Evolutionary conservation across 2,113 vertebrate species (phyloP).

Genomic region (Chaetodon auriga): DNA sequence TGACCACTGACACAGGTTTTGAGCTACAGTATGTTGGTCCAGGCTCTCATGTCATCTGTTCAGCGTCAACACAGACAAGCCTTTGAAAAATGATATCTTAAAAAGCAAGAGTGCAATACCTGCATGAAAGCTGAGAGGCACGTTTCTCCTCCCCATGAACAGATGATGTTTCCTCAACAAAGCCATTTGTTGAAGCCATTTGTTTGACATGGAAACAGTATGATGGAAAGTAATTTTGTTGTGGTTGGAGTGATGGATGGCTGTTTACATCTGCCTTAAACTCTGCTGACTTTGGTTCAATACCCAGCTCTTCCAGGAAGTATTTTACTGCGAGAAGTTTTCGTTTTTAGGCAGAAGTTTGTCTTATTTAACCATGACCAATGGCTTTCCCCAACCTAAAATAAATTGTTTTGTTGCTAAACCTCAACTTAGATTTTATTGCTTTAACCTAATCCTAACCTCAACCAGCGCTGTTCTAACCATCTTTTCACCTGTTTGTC

Average conservation of each 20-base stretch:
- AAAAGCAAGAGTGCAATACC: slow-evolving; percentile 17
- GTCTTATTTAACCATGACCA: slow-evolving; percentile 37
- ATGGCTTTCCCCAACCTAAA: slow-evolving; percentile 39
- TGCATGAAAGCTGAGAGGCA: slow-evolving; percentile 20
- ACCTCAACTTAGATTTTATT: slow-evolving; percentile 28
- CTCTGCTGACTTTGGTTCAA: slow-evolving; percentile 63
- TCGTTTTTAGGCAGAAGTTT: slow-evolving; percentile 52
- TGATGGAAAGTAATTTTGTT: slow-evolving; percentile 46
- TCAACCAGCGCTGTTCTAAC: slow-evolving; percentile 22
- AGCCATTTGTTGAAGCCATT: slow-evolving; percentile 19
- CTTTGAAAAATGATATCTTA: neutral
- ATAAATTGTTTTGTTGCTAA: slow-evolving; percentile 42
- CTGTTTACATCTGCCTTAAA: slow-evolving; percentile 68
- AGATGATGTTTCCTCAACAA: slow-evolving; percentile 37
- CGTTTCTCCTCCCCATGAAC: slow-evolving; percentile 17
- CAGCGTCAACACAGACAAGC: neutral
- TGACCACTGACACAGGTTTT: slow-evolving; percentile 10
- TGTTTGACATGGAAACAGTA: slow-evolving; percentile 64
- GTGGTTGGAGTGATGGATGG: slow-evolving; percentile 71
- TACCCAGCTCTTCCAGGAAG: slow-evolving; percentile 64
- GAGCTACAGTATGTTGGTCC: neutral
- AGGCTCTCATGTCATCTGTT: neutral
- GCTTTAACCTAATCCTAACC: slow-evolving; percentile 38
- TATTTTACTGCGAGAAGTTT: slow-evolving; percentile 42
- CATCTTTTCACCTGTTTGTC: neutral